These are phyloP conservation scores for Neomonachus schauinslandi DNA, from an alignment of 2,113 vertebrate species.

Conservation along the genomic window DNA sequence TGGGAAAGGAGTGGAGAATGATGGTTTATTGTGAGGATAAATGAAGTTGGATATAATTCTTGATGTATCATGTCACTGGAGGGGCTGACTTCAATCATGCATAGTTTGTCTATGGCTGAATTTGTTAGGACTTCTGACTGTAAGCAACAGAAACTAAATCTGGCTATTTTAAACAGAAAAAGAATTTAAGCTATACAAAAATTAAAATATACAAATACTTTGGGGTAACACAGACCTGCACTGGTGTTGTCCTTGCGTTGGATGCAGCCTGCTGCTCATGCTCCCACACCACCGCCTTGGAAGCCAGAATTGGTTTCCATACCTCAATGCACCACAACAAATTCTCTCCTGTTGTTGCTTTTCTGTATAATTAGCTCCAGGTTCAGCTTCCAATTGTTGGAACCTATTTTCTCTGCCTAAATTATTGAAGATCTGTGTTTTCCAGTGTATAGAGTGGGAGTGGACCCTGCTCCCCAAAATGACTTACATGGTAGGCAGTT, in stretches of 20 bases:
- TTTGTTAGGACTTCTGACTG: not conserved
- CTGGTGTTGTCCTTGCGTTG: rapidly evolving
- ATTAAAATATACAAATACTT: not conserved
- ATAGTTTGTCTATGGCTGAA: not conserved
- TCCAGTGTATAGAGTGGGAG: not conserved
- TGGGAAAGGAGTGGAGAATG: not conserved
- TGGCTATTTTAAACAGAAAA: not conserved
- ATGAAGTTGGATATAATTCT: not conserved
- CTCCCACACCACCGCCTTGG: rapidly evolving
- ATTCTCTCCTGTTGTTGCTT: not conserved
- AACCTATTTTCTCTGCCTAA: not conserved
- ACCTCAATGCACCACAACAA: not conserved
- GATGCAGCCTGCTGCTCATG: too few relatives aligned
- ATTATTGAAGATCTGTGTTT: not conserved
- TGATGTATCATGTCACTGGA: not conserved
- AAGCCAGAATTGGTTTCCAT: not conserved
- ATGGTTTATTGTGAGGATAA: not conserved
- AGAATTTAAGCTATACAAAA: not conserved
- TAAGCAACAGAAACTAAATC: not conserved
- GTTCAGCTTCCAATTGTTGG: not conserved
- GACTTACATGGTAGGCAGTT: not conserved
- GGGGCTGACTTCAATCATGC: not conserved
- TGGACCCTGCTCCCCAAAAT: not conserved
- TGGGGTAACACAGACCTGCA: not conserved
- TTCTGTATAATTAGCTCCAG: not conserved